Base-by-base conservation (phyloP, 1,140 invertebrate species). In the Aphaenogaster ashmeadi region DNA sequence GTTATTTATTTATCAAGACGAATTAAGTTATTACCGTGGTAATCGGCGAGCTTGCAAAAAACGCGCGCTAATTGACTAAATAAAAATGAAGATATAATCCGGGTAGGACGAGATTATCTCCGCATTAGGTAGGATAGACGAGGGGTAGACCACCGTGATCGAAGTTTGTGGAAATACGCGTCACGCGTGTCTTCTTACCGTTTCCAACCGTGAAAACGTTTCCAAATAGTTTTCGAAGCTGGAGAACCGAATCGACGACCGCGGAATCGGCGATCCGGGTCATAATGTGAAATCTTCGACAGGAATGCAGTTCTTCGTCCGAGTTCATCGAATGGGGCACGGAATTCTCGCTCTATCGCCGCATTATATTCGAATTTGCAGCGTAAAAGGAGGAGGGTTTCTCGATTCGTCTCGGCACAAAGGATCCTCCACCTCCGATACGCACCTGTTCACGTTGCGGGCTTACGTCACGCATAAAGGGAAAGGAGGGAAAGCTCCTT, bases 131-230 rank as follows among this genome's bases (percentile, higher is more conserved):
- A 54, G 62, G 62, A 81, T 54, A 69, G 18, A 80, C 44, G 77
- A 67, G 36, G 58, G 66, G 8, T n/a, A 27, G 80, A 83, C 80
- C 80, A 84, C 80, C 80, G 41, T 47, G 69, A 11, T 84, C 69
- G 80, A 84, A 84, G 69, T 84, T 84, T 84, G 54, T 74, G 41
- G 54, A 84, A 84, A 84, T 84, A 84, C 54, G 56, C 69, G 80
- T 84, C 54, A 84, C 71, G 80, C 80, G 69, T 60, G 27, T 83
- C 67, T 74, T 83, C 67, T 83, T 83, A 83, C 67, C 27, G 56
- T 60, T 27, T 56, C 66, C 21, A 81, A 72, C 50, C 79, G 27
- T 74, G 69, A 83, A 74, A 72, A 74, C 27, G 36, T 54, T 69
- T 81, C 44, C 33, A 56, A 79, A 80, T 52, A 36, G 33, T 69